Conservation (phyloP, 2,888 invertebrate species). For the Aphidoletes aphidimyza region DNA sequence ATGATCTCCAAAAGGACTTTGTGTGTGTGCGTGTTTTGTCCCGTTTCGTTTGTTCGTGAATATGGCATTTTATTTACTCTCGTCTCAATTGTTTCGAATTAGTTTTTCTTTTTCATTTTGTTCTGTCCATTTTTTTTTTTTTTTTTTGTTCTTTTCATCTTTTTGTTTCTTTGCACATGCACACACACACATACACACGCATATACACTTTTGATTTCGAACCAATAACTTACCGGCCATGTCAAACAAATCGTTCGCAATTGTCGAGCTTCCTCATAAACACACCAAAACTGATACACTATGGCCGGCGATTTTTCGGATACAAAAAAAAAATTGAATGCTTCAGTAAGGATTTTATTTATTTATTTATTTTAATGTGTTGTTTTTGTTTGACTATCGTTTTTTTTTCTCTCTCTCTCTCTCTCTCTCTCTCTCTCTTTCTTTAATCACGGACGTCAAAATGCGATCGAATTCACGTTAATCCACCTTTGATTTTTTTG, state of each 20-base stretch:
- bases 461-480: background rate
- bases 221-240: slow-evolving; percentile 78
- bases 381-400: slow-evolving; percentile 39
- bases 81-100: no score
- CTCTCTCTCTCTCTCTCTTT: no score
- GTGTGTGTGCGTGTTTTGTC: background rate
- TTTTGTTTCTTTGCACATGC: background rate
- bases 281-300: slow-evolving; percentile 55
- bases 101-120: no score
- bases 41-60: background rate
- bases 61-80: background rate
- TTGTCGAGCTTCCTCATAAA: slow-evolving; percentile 56
- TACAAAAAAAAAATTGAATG: background rate
- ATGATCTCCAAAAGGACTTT: slow-evolving; percentile 25
- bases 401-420: background rate
- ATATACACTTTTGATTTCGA: slow-evolving; percentile 27
- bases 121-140: background rate
- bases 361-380: background rate
- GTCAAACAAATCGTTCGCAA: slow-evolving; percentile 68
- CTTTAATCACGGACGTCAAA: slow-evolving; percentile 50
- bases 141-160: background rate
- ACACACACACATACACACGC: slow-evolving; percentile 31
- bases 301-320: slow-evolving; percentile 53
- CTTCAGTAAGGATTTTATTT: slow-evolving; percentile 7
- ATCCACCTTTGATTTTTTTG: background rate